A percentile compares a stretch with the other conserved stretches of the same genome.
phyloP scores from a whole-genome alignment of 2,113 vertebrate genomes.

The Xiphias gladius region DNA sequence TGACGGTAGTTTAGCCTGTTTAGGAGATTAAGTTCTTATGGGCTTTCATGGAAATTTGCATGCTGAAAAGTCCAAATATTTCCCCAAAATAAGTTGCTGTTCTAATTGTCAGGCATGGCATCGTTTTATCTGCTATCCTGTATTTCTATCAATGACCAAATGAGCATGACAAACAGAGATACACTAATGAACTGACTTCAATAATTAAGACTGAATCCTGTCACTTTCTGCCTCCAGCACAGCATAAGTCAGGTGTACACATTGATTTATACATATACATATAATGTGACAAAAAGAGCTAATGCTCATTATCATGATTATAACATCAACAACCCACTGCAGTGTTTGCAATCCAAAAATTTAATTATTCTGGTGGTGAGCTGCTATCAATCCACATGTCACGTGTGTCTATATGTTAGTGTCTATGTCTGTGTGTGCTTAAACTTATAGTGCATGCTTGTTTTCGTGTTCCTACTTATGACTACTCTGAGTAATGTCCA shows the following conservation, averaged over 20 bases:
- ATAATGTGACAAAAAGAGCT: not conserved
- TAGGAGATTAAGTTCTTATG: slow-evolving; percentile 43
- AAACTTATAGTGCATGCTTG: not conserved
- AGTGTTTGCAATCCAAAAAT: slow-evolving; percentile 44
- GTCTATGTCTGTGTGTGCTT: slow-evolving; percentile 13
- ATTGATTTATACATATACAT: not conserved
- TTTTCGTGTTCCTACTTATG: not conserved
- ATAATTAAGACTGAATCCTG: slow-evolving; percentile 11
- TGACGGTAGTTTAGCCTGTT: slow-evolving; percentile 25
- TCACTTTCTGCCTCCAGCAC: not conserved
- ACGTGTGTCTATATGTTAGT: not conserved
- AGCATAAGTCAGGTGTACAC: not conserved
- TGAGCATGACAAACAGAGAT: not conserved
- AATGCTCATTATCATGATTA: slow-evolving; percentile 29
- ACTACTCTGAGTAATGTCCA: not conserved
- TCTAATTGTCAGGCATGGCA: not conserved
- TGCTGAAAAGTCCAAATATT: slow-evolving; percentile 41
- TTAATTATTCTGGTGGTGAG: slow-evolving; percentile 52
- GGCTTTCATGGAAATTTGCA: slow-evolving; percentile 36
- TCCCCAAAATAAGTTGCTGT: slow-evolving; percentile 9
- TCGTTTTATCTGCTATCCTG: not conserved
- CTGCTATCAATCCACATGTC: slow-evolving; percentile 4
- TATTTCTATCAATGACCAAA: not conserved
- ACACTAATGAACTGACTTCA: slow-evolving; percentile 4
- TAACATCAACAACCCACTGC: slow-evolving; percentile 34